These are phyloP conservation scores for Nomada fucata DNA, from an alignment of 2,888 invertebrate species.

Conservation along the genomic window DNA sequence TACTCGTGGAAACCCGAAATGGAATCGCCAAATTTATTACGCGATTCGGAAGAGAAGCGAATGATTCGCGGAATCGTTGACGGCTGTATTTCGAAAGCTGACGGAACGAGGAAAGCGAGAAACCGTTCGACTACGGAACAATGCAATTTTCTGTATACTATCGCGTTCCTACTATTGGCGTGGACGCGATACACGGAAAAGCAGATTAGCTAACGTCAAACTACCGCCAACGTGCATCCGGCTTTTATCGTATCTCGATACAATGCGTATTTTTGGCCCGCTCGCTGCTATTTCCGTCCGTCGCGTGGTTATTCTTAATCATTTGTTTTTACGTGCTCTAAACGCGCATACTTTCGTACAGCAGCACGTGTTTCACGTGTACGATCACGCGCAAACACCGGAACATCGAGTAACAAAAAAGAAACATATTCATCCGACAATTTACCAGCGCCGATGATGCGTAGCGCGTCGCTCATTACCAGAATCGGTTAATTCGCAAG, in stretches of 20 bases:
- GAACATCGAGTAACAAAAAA: neutral
- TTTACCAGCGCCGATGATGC: neutral
- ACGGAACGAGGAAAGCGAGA: neutral
- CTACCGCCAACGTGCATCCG: slow-evolving; percentile 48
- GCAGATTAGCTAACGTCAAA: slow-evolving; percentile 30
- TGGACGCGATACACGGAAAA: slow-evolving; percentile 3
- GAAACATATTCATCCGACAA: neutral
- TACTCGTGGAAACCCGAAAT: neutral
- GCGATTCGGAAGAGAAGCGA: slow-evolving; percentile 1
- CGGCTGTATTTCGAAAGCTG: neutral
- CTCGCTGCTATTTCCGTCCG: slow-evolving; percentile 61
- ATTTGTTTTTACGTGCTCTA: slow-evolving; percentile 63
- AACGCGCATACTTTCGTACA: neutral
- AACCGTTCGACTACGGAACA: neutral
- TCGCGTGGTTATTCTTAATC: slow-evolving; percentile 60
- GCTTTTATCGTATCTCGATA: slow-evolving; percentile 66
- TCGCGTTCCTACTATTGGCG: slow-evolving; percentile 4
- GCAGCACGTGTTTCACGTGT: neutral
- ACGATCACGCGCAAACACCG: too few species aligned
- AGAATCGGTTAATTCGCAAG: too few species aligned
- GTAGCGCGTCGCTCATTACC: neutral
- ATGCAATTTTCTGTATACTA: neutral
- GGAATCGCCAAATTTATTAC: slow-evolving; percentile 34
- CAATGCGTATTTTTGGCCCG: slow-evolving; percentile 61
- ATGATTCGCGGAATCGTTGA: slow-evolving; percentile 29